Evolutionary conservation across 2,113 vertebrate genomes (phyloP), one percentile per base, ranked within the genome.

Genomic region (Chloebia gouldiae): DNA sequence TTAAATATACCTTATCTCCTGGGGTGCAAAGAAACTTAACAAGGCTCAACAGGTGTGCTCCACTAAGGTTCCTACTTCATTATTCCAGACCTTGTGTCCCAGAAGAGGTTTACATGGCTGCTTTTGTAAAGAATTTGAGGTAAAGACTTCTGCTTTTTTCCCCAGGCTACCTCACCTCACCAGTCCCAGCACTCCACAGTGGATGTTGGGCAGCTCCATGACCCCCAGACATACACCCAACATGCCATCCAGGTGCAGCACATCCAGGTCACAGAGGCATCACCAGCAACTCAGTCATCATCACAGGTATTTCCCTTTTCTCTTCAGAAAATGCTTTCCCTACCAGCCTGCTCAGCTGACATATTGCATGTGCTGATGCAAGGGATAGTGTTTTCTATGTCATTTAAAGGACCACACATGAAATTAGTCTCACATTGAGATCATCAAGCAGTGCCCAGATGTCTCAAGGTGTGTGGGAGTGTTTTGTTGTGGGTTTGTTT

Each of bases 221-320:
- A 99, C 70, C 98, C 99, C 45, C 99, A 99, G 73, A 98, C 98
- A 12, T 99, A 99, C 93, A 98, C 98, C 30, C 99, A 99, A 95
- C 99, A 99, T 25, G 98, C 99, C 80, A 99, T 99, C 97, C 99
- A 99, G 97, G 99, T 99, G 65, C 99, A 99, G 95, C 99, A 99
- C 95, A 99, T 99, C 97, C 99, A 99, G 96, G 99, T 99, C 69
- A 90, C 98, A 0, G 99, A 99, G 95, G 97, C 99, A 23, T 65
- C 98, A 0, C 77, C 98, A 47, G 63, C 98, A 3, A 66, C 98
- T n/a, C 97, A 98, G 27, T 53, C 97, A 0, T 57, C 97, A 15
- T 63, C 98, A 6, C 99, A 99, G 98, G 99, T 99, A 97, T 73
- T 44, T 19, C 19, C 7, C 30, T 70, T 51, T 73, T 24, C 53